Evolutionary conservation across 2,797 vertebrate species (phyloP), one percentile per base, ranked within the genome.

Genomic region (Alca torda): DNA sequence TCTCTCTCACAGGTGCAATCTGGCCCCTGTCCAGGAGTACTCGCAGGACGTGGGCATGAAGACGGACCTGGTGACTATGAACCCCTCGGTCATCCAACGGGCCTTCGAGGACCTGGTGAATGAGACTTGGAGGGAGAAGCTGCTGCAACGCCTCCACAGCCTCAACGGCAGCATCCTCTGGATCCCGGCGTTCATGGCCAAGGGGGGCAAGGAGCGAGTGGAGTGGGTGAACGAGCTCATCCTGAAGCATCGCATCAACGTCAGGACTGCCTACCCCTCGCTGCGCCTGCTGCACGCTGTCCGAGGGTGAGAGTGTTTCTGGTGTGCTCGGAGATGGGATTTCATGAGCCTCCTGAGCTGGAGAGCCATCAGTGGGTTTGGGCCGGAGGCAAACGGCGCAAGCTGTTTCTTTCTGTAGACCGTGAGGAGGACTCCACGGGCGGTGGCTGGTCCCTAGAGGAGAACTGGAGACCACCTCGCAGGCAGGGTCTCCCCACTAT

Each of bases 171-270:
- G 99, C 84, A 99, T 99, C 95, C 98, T 99, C 84, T 99, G 99
- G 99, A 99, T 99, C 95, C 99, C 99, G 0, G 99, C 99, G 4
- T 99, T 99, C 97, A 99, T 99, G 99, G 99, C 99, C 74, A 99
- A 99, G 91, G 99, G 99, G 1, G 99, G 99, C 88, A 99, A 99
- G 98, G 99, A 99, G 95, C 97, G 99, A 0, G 99, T 99, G 81
- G 99, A 99, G 96, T 99, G 99, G 99, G 99, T 98, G 60, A 99
- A 99, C 1, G 98, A 98, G 53, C 99, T 99, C 97, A 99, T 99
- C 97, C 97, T 99, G 87, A 98, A 98, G 94, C 99, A 99, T 87
- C 98, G 93, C 0, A 98, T 99, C 95, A 98, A 99, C 25, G 98
- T 99, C 30, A 99, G 98, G 87, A 99, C 99, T 1, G 99, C 99